Evolutionary conservation across 2,113 vertebrate species (phyloP).

Genomic region (Oreocharis arfaki): DNA sequence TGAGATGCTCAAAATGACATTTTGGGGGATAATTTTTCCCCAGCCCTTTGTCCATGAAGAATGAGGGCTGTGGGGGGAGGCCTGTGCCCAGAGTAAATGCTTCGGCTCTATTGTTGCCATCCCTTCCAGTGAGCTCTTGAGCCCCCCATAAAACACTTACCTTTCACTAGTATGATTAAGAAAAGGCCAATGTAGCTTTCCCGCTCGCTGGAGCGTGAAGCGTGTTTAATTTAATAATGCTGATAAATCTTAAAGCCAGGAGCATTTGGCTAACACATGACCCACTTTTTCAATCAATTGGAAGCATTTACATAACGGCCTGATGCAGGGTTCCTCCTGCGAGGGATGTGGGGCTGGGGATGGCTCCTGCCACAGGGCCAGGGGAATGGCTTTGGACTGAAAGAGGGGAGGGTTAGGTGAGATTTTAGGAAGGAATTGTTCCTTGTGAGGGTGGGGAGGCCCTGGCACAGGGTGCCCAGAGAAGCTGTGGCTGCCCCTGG

Average conservation of each 20-base stretch:
- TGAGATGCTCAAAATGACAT: not conserved
- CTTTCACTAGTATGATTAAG: constrained; percentile 56
- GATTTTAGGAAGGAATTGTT: not conserved
- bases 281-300: constrained; percentile 89
- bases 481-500: not conserved
- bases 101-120: not conserved
- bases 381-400: not conserved
- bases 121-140: not conserved
- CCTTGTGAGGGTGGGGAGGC: not conserved
- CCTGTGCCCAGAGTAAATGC: not conserved
- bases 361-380: not conserved
- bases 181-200: constrained; percentile 76
- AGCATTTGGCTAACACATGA: constrained; percentile 85
- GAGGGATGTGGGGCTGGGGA: not conserved
- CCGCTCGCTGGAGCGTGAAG: constrained; percentile 82
- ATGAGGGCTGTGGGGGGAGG: not conserved
- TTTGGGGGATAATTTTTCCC: not conserved
- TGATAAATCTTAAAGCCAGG: constrained; percentile 85
- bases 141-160: constrained; percentile 40
- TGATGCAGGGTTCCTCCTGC: constrained; percentile 22
- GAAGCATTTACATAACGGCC: constrained; percentile 73
- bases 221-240: constrained; percentile 91
- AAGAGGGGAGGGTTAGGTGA: not conserved
- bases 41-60: constrained; percentile 14
- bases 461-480: not conserved